phyloP scores from a whole-genome alignment of 2,797 vertebrate genomes.

The Nothura maculosa region DNA sequence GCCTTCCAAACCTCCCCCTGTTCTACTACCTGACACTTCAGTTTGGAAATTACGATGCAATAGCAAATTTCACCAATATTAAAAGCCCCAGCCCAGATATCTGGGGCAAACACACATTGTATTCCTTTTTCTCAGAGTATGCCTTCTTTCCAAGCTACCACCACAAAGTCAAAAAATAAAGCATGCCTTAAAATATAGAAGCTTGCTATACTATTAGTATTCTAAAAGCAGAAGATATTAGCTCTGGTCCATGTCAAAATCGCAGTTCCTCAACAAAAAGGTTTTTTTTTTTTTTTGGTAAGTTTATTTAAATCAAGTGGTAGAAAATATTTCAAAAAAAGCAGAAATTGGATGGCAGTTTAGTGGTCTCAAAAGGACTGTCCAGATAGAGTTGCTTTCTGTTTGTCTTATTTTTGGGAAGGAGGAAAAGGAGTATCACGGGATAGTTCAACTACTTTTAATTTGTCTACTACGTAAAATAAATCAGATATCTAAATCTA shows the following conservation, averaged over 20 bases:
- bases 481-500: not conserved
- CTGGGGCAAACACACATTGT: accelerated
- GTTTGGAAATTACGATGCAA: not conserved
- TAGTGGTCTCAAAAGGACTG: not conserved
- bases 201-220: not conserved
- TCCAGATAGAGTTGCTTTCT: not conserved
- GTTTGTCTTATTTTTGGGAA: too few species aligned
- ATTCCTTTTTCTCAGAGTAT: not conserved
- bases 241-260: not conserved
- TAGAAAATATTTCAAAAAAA: not conserved
- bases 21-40: not conserved
- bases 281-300: not conserved
- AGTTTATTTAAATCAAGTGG: not conserved
- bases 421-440: not conserved
- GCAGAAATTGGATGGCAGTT: accelerated
- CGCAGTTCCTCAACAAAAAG: not conserved
- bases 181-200: not conserved
- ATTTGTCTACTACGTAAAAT: not conserved
- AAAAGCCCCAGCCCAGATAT: not conserved
- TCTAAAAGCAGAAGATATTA: not conserved
- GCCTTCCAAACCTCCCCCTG: not conserved
- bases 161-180: not conserved
- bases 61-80: not conserved
- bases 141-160: not conserved
- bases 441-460: not conserved